A percentile compares a stretch with the other conserved stretches of the same genome.
phyloP scores from a whole-genome alignment of 2,797 vertebrate genomes.

The Muscicapa striata region DNA sequence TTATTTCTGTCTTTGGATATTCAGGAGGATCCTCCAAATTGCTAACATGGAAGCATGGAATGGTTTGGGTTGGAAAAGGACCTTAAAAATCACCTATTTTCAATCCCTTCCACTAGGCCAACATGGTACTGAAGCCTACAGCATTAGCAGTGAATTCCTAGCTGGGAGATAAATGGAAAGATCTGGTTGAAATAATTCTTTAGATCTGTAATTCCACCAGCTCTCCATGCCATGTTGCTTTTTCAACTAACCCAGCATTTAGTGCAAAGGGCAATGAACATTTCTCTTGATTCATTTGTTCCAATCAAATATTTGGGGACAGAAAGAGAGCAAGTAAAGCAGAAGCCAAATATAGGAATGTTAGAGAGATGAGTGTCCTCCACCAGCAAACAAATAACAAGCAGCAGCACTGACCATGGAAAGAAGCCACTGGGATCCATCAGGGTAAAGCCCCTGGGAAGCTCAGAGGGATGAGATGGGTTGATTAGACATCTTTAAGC shows the following conservation, averaged over 20 bases:
- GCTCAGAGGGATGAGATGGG: background rate
- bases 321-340: background rate
- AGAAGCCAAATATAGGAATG: rapidly evolving
- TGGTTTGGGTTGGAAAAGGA: background rate
- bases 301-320: background rate
- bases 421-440: background rate
- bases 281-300: background rate
- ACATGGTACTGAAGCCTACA: background rate
- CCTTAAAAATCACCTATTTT: background rate
- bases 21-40: background rate
- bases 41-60: background rate
- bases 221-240: background rate
- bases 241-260: background rate
- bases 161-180: background rate
- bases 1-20: background rate
- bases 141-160: background rate
- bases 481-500: background rate
- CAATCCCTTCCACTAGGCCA: background rate
- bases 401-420: background rate
- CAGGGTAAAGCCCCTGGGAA: background rate
- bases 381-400: background rate
- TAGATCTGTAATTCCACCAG: background rate
- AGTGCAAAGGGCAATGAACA: background rate
- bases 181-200: background rate
- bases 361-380: background rate